Evolutionary conservation across 2,113 vertebrate genomes (phyloP).

Genomic region (Ceyx melanurus): DNA sequence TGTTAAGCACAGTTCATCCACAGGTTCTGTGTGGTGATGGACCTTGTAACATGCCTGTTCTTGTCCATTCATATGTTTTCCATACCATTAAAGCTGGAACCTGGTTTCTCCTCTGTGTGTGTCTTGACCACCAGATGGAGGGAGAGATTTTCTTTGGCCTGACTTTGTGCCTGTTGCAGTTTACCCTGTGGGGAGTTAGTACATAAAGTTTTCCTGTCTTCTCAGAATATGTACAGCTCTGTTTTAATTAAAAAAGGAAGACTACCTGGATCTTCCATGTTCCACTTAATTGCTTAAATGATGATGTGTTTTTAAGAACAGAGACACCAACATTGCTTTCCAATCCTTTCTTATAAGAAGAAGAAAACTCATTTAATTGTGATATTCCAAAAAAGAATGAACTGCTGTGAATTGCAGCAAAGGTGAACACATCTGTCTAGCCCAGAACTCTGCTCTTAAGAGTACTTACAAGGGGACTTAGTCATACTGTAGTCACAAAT

Average conservation of each 20-base stretch:
- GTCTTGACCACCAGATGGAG: neutral
- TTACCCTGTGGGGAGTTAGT: neutral
- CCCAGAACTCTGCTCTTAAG: neutral
- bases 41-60: neutral
- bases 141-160: neutral
- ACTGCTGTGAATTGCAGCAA: neutral
- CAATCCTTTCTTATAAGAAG: neutral
- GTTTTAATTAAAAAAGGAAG: neutral
- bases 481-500: neutral
- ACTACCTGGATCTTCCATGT: neutral
- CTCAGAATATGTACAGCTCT: neutral
- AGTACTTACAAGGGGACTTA: neutral
- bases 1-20: neutral
- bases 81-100: neutral
- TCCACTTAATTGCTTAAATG: neutral
- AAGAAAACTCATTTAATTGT: neutral
- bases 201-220: neutral
- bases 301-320: neutral
- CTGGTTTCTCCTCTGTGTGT: neutral
- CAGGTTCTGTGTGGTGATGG: neutral
- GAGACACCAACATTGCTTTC: neutral
- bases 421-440: neutral
- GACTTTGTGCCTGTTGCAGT: neutral
- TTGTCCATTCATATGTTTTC: fast-evolving
- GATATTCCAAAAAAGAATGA: neutral